Conservation (phyloP, 2,113 vertebrate species). For the Coreoperca whiteheadi region DNA sequence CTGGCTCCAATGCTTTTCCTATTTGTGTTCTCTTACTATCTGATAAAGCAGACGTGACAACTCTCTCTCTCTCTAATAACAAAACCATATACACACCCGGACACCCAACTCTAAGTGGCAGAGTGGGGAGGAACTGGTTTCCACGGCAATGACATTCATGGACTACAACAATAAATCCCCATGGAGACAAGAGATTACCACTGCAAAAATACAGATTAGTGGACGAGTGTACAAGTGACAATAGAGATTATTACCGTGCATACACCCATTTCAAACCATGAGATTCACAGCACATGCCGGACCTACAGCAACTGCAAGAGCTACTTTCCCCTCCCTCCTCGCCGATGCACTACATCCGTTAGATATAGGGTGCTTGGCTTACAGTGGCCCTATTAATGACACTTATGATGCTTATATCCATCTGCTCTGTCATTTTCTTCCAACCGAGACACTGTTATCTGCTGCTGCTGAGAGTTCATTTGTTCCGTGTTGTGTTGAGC, state of each 20-base stretch:
- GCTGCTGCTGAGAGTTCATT: background rate
- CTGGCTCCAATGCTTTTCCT: background rate
- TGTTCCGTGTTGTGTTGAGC: background rate
- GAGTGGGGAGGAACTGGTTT: conserved; percentile 43
- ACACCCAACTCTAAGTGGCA: background rate
- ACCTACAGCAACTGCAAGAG: conserved; percentile 16
- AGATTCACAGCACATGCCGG: conserved; percentile 49
- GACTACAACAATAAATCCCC: conserved; percentile 74
- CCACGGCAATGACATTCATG: conserved; percentile 61
- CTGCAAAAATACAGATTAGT: conserved; percentile 77
- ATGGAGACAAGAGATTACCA: conserved; percentile 79
- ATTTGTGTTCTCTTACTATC: background rate
- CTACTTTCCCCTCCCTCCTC: background rate
- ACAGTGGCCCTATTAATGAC: background rate
- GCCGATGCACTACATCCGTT: conserved; percentile 6
- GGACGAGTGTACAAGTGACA: conserved; percentile 66
- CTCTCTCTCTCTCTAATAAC: background rate
- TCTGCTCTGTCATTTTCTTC: background rate
- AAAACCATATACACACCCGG: background rate
- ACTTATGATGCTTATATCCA: background rate
- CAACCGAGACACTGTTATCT: background rate
- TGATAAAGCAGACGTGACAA: conserved; percentile 26
- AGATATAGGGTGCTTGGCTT: background rate
- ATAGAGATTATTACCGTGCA: conserved; percentile 71
- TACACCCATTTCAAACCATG: conserved; percentile 64